Base-by-base conservation (phyloP, 2,113 vertebrate genomes). In the Redunca redunca region DNA sequence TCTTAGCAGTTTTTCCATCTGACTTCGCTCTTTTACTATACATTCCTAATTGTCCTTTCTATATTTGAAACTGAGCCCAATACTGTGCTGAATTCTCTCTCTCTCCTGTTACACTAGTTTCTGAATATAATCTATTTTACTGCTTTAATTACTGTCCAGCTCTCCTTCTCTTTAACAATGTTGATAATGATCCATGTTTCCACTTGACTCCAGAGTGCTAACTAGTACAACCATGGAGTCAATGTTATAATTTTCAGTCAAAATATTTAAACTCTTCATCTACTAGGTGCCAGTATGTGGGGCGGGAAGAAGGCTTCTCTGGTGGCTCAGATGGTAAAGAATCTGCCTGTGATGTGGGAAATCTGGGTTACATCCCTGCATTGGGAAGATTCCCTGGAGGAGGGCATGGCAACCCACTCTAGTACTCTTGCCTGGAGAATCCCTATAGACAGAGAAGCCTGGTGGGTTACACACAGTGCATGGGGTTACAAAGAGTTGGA, bases 271-370 rank as follows among this genome's bases (percentile, higher is more conserved):
- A 64, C n/a, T 28, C 2, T 89, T 74, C 28, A 57, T 30, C 14
- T 40, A 58, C 14, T 10, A 90, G 21, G 13, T 48, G 15, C 10
- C 25, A 36, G 6, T 28, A 89, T 11, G 52, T 33, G 15, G 15
- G 15, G 30, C 3, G 0, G 30, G 3, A 1, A 1, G 2, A n/a
- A n/a, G 30, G 0, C 15, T n/a, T 64, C 15, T 64, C 33, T 64
- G 15, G 30, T 64, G 30, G 16, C 30, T 64, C 30, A 64, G 62
- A n/a, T 16, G 1, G 30, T 64, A 33, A 64, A 64, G 62, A 64
- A 64, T 62, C 58, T 15, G 6, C 13, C 58, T 64, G 15, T 17
- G 0, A 9, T n/a, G 7, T n/a, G 30, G 7, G 30, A 64, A 64
- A 64, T 15, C 30, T n/a, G 62, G 62, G 33, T 64, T 64, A n/a